Conservation (phyloP, 2,797 vertebrate species). For the Spheniscus humboldti region DNA sequence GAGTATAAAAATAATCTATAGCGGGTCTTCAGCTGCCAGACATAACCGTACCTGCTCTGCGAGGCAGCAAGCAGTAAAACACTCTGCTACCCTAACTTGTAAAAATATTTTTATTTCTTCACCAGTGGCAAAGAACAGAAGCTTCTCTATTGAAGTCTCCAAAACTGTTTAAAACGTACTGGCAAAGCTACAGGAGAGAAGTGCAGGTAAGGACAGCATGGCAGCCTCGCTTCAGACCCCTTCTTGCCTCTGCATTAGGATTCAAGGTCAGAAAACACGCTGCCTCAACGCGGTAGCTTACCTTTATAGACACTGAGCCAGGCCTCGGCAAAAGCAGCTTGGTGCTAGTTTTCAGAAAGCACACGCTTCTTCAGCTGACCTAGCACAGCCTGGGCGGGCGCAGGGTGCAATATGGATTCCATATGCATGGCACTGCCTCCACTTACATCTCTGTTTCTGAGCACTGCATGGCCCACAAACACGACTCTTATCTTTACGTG, state of each 20-base stretch:
- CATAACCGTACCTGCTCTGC: constrained; percentile 8
- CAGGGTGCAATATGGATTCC: background rate
- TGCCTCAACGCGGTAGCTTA: background rate
- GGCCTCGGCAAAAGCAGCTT: background rate
- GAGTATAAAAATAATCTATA: constrained; percentile 30
- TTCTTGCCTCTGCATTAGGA: background rate
- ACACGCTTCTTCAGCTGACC: background rate
- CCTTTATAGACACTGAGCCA: background rate
- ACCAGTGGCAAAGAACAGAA: constrained; percentile 7
- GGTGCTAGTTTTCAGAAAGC: background rate
- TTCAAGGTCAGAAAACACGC: background rate
- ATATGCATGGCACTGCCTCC: background rate
- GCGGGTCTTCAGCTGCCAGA: background rate
- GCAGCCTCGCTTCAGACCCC: background rate
- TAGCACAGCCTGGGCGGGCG: background rate
- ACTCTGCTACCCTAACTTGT: background rate
- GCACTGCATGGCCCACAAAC: background rate
- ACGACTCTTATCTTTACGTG: background rate
- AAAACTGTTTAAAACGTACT: background rate
- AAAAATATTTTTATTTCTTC: constrained; percentile 31
- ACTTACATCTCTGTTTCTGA: background rate
- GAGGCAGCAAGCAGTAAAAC: background rate
- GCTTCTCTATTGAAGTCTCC: background rate
- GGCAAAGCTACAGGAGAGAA: background rate
- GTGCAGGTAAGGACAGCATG: background rate